These are phyloP conservation scores for Gopherus evgoodei DNA, from an alignment of 2,113 vertebrate genomes.

Conservation along the genomic window DNA sequence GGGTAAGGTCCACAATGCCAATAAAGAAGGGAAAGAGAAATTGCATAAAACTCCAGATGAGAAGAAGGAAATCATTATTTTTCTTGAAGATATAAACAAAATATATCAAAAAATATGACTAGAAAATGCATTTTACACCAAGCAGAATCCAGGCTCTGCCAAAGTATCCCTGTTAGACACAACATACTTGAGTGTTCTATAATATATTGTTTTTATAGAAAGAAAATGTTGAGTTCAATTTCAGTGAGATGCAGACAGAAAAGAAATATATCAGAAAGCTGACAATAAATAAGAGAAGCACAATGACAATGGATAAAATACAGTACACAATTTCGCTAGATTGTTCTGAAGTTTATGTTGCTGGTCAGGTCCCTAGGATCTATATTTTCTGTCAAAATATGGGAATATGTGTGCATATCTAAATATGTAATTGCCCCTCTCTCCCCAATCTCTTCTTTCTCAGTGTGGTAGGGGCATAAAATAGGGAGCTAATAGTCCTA, in stretches of 20 bases:
- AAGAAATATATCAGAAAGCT: neutral
- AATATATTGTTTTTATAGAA: neutral
- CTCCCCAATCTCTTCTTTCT: neutral
- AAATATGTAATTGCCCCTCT: fast-evolving
- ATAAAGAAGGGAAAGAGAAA: neutral
- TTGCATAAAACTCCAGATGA: neutral
- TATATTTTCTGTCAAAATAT: neutral
- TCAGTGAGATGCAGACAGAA: neutral
- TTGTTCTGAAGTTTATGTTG: neutral
- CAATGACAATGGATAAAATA: neutral
- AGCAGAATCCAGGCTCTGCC: neutral
- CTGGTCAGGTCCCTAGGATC: neutral
- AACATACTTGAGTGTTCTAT: neutral
- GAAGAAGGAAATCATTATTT: neutral
- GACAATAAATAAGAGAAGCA: neutral
- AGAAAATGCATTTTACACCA: neutral
- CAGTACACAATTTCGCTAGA: neutral
- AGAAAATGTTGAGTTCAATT: neutral
- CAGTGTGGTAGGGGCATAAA: neutral
- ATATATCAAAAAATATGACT: neutral
- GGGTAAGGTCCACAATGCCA: neutral
- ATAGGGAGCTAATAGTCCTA: neutral
- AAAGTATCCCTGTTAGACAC: neutral
- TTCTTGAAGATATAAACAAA: neutral
- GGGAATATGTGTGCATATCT: neutral